These are phyloP conservation scores for Parotocinclus haroldoi DNA, from an alignment of 2,797 vertebrate genomes.

Conservation along the genomic window DNA sequence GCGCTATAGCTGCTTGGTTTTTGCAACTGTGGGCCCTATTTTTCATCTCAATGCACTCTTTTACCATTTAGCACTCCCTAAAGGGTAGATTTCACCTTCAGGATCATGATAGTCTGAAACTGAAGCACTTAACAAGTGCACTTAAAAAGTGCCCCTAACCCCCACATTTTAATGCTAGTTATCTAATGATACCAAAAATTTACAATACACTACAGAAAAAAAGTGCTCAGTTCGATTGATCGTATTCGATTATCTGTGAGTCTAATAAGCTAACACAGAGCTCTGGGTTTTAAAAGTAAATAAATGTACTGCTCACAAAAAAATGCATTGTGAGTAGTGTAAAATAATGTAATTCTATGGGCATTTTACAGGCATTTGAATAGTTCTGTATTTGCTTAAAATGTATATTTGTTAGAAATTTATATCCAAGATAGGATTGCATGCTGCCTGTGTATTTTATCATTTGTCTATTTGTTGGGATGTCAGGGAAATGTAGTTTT, in stretches of 20 bases:
- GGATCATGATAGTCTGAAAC: slow-evolving; percentile 55
- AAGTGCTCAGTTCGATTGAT: slow-evolving; percentile 52
- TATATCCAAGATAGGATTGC: slow-evolving; percentile 67
- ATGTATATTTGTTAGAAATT: slow-evolving; percentile 68
- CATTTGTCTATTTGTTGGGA: slow-evolving; percentile 60
- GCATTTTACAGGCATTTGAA: slow-evolving; percentile 58
- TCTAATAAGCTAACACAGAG: slow-evolving; percentile 67
- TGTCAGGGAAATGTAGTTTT: slow-evolving; percentile 50
- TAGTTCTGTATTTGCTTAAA: slow-evolving; percentile 61
- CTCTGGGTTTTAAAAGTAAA: slow-evolving; percentile 45
- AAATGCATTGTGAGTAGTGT: too few species aligned
- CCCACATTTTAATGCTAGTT: background rate
- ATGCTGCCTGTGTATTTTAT: slow-evolving; percentile 72
- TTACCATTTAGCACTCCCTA: slow-evolving; percentile 65
- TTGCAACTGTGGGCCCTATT: background rate
- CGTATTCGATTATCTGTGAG: slow-evolving; percentile 57
- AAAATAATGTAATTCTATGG: slow-evolving; percentile 22
- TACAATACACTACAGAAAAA: slow-evolving; percentile 40
- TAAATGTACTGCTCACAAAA: too few species aligned
- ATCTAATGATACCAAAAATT: slow-evolving; percentile 13
- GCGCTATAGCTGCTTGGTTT: background rate
- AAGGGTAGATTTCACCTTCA: slow-evolving; percentile 51
- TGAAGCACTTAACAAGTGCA: slow-evolving; percentile 69
- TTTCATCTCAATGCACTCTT: slow-evolving; percentile 43
- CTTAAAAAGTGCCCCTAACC: slow-evolving; percentile 51